Base-by-base conservation (phyloP, 2,797 vertebrate species). In the Tolypeutes matacus region DNA sequence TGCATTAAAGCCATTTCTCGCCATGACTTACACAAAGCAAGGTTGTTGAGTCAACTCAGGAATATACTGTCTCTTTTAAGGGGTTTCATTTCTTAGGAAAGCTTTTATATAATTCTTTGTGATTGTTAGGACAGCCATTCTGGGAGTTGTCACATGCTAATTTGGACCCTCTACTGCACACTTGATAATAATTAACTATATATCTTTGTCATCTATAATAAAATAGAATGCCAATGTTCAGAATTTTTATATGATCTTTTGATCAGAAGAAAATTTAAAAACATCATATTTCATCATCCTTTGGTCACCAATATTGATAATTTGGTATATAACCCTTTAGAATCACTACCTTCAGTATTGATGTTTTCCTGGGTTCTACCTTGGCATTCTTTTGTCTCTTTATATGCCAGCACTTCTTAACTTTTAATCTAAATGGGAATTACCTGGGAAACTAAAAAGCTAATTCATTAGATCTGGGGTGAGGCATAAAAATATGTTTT, bases 251-350 rank as follows among this genome's bases (percentile, higher is more conserved):
- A 9, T 91, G 46, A 78, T 56, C 21, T 62, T 89, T 80, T 95
- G 58, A 65, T 90, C 10, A 29, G 60, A 96, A 82, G 64, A 89
- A 95, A 89, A 80, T 53, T 89, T 86, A 42, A 23, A 94, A 95
- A 53, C 18, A 89, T 12, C 3, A 1, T 89, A 75, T 90, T 84
- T 93, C 31, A 67, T 90, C 15, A 70, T 94, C 14, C 12, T 7
- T 81, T 91, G 34, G 60, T 86, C 53, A 84, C 25, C 34, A 75
- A 25, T 93, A 2, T 84, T 67, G n/a, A 75, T 92, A 84, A 86
- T 72, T 83, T 90, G 27, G 4, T 80, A 18, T 83, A 51, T 94
- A 89, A 84, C 49, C 23, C 8, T 96, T 17, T 53, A 90, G 69
- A 94, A 82, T 94, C 31, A n/a, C 25, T 60, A 18, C 7, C 4